These are phyloP conservation scores for Phoenicopterus ruber DNA, from an alignment of 2,113 vertebrate genomes.

Conservation along the genomic window DNA sequence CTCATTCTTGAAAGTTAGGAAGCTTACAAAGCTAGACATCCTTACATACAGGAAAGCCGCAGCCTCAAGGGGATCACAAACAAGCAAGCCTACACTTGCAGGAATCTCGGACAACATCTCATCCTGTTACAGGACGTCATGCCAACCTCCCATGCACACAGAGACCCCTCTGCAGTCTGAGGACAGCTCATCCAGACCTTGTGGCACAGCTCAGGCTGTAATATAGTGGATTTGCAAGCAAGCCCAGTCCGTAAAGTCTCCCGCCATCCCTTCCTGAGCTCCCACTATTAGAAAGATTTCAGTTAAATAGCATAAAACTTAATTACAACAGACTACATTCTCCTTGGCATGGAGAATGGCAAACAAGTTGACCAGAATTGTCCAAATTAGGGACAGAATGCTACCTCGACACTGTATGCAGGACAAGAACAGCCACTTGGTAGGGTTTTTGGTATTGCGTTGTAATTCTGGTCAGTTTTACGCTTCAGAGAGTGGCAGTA, in stretches of 20 bases:
- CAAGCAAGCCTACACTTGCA: neutral
- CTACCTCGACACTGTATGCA: neutral
- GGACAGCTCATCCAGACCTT: neutral
- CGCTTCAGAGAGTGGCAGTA: neutral
- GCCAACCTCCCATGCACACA: neutral
- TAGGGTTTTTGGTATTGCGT: neutral
- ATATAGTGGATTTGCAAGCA: neutral
- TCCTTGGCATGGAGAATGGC: neutral
- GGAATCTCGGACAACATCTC: neutral
- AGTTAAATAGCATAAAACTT: neutral
- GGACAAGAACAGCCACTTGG: neutral
- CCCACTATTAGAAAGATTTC: neutral
- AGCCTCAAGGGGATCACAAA: neutral
- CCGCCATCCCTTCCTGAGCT: neutral
- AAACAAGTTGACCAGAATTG: neutral
- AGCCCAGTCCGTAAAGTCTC: neutral
- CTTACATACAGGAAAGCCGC: neutral
- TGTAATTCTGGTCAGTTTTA: neutral
- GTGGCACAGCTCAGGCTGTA: neutral
- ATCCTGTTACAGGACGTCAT: neutral
- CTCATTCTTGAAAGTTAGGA: neutral
- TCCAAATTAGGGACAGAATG: neutral
- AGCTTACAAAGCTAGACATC: neutral
- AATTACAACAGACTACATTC: neutral
- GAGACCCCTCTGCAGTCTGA: neutral